phyloP scores from a whole-genome alignment of 2,888 invertebrate species.

The Melitaea athalia region DNA sequence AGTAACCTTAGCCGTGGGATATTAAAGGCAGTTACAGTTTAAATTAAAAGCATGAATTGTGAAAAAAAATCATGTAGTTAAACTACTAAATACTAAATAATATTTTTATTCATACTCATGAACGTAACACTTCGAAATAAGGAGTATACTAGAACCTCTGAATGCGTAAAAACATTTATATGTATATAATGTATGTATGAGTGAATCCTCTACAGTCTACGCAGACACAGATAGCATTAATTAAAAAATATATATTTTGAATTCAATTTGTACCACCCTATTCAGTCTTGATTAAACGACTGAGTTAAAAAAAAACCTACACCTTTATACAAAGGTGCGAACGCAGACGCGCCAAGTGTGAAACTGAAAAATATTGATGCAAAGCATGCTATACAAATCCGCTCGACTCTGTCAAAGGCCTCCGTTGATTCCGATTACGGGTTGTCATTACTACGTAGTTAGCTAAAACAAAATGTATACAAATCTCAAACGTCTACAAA shows the following conservation, averaged over 20 bases:
- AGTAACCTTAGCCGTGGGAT: too few relatives aligned
- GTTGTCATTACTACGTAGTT: constrained; percentile 16
- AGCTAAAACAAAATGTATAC: constrained; percentile 21
- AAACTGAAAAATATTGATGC: constrained; percentile 10
- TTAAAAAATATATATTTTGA: not conserved
- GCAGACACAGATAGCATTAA: too few relatives aligned
- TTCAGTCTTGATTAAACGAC: not conserved
- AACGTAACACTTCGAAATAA: too few relatives aligned
- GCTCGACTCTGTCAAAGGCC: constrained; percentile 1
- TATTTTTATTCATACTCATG: too few relatives aligned
- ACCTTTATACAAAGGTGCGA: constrained; percentile 12
- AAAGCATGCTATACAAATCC: not conserved
- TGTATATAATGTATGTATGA: too few relatives aligned
- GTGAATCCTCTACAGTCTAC: too few relatives aligned
- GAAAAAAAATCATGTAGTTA: too few relatives aligned
- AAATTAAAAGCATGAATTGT: too few relatives aligned
- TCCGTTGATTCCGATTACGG: constrained; percentile 13
- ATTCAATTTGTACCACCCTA: not conserved
- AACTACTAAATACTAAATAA: too few relatives aligned
- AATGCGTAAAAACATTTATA: too few relatives aligned
- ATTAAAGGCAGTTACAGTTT: too few relatives aligned
- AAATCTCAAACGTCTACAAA: constrained; percentile 15
- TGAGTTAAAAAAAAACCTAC: not conserved
- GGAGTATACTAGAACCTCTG: too few relatives aligned
- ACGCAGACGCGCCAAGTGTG: constrained; percentile 5